A percentile compares a stretch with the other conserved stretches of the same genome.
Evolutionary conservation across 2,797 vertebrate species (phyloP).

Genomic region (Phrynocephalus forsythii): DNA sequence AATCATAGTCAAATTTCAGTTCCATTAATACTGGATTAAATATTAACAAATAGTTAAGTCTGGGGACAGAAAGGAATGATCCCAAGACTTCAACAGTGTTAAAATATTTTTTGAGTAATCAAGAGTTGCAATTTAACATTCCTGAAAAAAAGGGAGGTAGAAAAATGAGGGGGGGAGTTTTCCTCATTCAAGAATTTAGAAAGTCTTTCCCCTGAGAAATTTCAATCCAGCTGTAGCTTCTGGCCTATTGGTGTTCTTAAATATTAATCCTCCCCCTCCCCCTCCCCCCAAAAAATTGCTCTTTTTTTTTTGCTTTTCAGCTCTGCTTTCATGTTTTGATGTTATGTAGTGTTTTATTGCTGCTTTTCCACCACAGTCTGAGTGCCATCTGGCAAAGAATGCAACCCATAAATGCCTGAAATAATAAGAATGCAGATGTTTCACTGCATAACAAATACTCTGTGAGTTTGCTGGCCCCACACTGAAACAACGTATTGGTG

Average conservation of each 20-base stretch:
- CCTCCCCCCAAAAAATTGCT: not conserved
- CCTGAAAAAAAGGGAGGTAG: not conserved
- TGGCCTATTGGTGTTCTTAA: not conserved
- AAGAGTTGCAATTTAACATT: not conserved
- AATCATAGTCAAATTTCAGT: not conserved
- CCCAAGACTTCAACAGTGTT: not conserved
- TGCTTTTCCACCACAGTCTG: not conserved
- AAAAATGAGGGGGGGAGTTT: not conserved
- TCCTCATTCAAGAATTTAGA: no score
- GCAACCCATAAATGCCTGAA: not conserved
- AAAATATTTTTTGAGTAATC: no score
- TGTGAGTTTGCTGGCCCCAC: not conserved
- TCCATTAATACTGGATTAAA: not conserved
- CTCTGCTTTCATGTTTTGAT: not conserved
- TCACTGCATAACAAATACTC: not conserved
- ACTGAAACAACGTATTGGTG: not conserved
- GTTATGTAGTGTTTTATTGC: constrained; percentile 9
- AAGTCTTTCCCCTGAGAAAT: no score
- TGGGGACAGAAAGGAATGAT: no score
- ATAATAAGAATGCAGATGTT: not conserved
- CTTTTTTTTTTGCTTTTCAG: not conserved
- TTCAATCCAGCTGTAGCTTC: no score
- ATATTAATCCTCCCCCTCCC: not conserved
- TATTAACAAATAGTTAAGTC: no score
- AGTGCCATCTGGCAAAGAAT: not conserved